These are phyloP conservation scores for Stenichneumon culpator DNA, from an alignment of 2,888 invertebrate species.

Conservation along the genomic window DNA sequence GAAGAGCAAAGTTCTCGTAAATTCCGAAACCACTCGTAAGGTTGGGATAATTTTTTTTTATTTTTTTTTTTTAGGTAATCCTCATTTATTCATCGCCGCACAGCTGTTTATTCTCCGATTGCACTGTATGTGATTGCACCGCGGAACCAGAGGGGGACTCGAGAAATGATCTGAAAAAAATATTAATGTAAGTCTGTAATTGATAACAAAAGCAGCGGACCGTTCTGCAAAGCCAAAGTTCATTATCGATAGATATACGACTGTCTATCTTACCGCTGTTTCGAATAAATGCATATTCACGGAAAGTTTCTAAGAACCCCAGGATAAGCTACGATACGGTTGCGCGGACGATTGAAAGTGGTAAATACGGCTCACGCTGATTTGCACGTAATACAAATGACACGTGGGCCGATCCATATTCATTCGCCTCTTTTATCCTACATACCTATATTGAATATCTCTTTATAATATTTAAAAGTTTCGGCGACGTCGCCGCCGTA, in stretches of 20 bases:
- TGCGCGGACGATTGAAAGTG: too few species aligned
- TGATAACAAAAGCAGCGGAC: neutral
- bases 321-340: neutral
- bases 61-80: neutral
- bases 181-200: neutral
- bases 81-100: neutral
- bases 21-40: neutral
- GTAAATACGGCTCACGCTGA: too few species aligned
- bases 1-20: neutral
- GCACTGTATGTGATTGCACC: conserved; percentile 7
- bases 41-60: neutral
- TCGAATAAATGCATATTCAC: neutral
- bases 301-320: conserved; percentile 18
- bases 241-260: neutral
- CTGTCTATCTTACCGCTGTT: neutral
- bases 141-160: neutral
- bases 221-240: conserved; percentile 9
- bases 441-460: too few species aligned
- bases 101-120: neutral
- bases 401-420: too few species aligned
- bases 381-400: too few species aligned
- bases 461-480: too few species aligned
- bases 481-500: too few species aligned
- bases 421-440: too few species aligned
- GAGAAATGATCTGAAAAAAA: conserved; percentile 6